phyloP scores from a whole-genome alignment of 2,888 invertebrate species.

The Omphaloscelis lunosa region DNA sequence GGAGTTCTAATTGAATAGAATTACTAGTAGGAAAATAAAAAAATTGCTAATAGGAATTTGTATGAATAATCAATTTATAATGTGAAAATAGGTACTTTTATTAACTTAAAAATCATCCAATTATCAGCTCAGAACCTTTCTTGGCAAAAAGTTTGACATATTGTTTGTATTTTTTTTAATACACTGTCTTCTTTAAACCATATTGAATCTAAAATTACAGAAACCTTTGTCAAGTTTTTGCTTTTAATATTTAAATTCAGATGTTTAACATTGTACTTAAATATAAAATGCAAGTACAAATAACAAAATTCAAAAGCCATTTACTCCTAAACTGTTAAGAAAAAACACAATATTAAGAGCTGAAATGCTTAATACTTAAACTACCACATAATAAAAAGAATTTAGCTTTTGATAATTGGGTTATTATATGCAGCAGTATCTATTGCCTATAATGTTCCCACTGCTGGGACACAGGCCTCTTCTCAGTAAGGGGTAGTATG shows the following conservation, averaged over 20 bases:
- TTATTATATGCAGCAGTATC: not conserved
- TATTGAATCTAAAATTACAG: not conserved
- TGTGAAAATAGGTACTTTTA: not conserved
- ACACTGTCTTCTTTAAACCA: not conserved
- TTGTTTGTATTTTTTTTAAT: not conserved
- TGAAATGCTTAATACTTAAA: not conserved
- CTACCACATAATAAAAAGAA: not conserved
- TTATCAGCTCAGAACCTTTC: not conserved
- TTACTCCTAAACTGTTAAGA: too few relatives aligned
- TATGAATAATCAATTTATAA: not conserved
- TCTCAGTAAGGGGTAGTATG: not conserved
- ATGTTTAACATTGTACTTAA: too few relatives aligned
- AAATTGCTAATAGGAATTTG: not conserved
- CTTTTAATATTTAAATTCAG: not conserved
- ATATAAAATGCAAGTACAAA: not conserved
- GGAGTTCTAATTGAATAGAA: not conserved
- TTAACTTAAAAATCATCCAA: not conserved
- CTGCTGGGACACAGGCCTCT: too few relatives aligned
- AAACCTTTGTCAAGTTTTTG: not conserved
- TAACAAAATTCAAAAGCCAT: not conserved
- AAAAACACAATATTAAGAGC: not conserved
- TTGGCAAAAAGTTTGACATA: not conserved
- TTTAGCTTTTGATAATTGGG: not conserved
- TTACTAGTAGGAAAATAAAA: too few relatives aligned
- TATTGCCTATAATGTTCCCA: too few relatives aligned